These are phyloP conservation scores for Zoroaster sp. DNA, from an alignment of 53 echinoderm and acorn worm species.

Conservation along the genomic window DNA sequence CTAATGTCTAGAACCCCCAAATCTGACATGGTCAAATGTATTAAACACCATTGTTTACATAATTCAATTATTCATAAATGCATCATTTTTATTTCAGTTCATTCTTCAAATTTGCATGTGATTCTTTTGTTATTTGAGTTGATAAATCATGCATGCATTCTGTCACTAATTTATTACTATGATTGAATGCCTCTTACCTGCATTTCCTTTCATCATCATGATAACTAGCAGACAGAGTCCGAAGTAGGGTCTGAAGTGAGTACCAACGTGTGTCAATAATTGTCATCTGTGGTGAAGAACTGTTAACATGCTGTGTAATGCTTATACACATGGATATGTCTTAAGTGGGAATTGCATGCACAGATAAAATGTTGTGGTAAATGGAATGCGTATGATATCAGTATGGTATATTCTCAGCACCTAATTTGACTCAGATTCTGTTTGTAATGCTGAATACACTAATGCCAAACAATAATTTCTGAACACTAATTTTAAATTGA, in stretches of 20 bases:
- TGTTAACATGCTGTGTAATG: slow-evolving; percentile 16
- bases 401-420: neutral
- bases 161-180: neutral
- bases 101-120: neutral
- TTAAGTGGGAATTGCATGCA: slow-evolving; percentile 4
- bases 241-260: slow-evolving; percentile 23
- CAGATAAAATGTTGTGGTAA: neutral
- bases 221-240: slow-evolving; percentile 23
- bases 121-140: neutral
- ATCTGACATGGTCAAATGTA: no score
- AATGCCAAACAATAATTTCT: neutral
- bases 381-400: neutral
- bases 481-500: neutral
- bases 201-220: no score
- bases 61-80: no score
- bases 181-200: neutral
- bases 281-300: neutral
- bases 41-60: no score
- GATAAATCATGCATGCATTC: neutral
- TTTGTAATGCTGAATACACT: neutral
- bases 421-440: neutral
- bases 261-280: neutral
- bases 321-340: neutral
- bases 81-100: no score
- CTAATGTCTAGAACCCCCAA: no score